Base-by-base conservation (phyloP, 2,888 invertebrate species). In the Papilio gigon region DNA sequence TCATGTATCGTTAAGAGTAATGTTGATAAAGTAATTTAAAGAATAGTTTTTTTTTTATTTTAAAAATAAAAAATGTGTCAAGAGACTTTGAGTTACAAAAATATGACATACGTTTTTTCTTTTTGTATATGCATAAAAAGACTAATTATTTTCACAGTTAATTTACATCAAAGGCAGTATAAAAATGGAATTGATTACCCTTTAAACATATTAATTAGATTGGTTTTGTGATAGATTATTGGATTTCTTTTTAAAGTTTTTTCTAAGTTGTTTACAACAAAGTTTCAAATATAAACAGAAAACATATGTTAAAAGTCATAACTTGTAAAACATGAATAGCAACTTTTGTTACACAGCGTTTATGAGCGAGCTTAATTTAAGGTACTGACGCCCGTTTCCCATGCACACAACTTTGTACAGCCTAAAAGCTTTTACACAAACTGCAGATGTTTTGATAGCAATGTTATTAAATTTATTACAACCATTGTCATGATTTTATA, bases 351-450 rank as follows among this genome's bases (percentile, higher is more conserved):
- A 50, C 47, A 47, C 4, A 25, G 25, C n/a, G 50, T 56, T 64
- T 64, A 64, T 56, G 64, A 56, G 53, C 17, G 11, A 37, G 56
- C 27, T 64, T 27, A 56, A 40, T 56, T 56, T 64, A 27, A 47
- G 30, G 17, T 5, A 3, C 35, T 14, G 11, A 35, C 53, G 17
- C 22, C 9, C 25, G 40, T 53, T 64, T 53, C 40, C 17, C 37
- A 25, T 40, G 56, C 40, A 64, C n/a, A 27, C 33, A 56, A 64
- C 53, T 56, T 37, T 64, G 53, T 64, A 64, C 37, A 40, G 40
- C 27, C 40, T 53, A 27, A 53, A 53, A 30, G 61, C 44, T 61
- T 61, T 42, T 42, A 22, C 37, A 60, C n/a, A 42, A 27, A 42
- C 42, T 61, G 42, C 40, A 22, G 59, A 37, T 22, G 22, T 59